These are phyloP conservation scores for Scartelaos histophorus DNA, from an alignment of 2,113 vertebrate genomes.

Conservation along the genomic window DNA sequence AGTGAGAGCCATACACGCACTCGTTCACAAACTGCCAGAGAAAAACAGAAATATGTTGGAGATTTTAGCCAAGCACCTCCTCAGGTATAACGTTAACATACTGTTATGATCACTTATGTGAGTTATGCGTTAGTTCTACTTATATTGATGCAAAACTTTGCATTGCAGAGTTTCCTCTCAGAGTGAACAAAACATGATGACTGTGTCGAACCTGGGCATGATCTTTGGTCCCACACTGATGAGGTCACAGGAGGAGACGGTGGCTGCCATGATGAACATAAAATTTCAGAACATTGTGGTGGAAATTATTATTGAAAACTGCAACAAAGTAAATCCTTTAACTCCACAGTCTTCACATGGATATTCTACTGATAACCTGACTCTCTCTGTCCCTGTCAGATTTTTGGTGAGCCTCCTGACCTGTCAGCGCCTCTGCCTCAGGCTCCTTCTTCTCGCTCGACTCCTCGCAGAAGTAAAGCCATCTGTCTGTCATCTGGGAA, in stretches of 20 bases:
- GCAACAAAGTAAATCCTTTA: constrained; percentile 82
- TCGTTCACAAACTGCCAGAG: constrained; percentile 93
- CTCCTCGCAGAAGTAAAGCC: constrained; percentile 86
- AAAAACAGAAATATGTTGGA: constrained; percentile 96
- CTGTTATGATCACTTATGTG: background rate
- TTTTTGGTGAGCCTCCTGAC: constrained; percentile 91
- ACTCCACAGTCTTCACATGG: background rate
- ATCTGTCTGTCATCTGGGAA: constrained; percentile 94
- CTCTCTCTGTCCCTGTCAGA: constrained; percentile 71
- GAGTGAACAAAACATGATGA: constrained; percentile 96
- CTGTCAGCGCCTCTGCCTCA: constrained; percentile 89
- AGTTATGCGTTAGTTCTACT: background rate
- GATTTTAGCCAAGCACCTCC: constrained; percentile 90
- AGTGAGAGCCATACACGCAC: constrained; percentile 91
- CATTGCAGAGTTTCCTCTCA: constrained; percentile 89
- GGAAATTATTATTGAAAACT: constrained; percentile 97
- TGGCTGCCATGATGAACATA: constrained; percentile 99
- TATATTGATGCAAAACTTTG: too few species aligned
- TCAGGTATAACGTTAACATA: constrained; percentile 77
- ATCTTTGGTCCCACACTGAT: constrained; percentile 97
- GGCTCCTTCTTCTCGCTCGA: constrained; percentile 83
- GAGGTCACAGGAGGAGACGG: constrained; percentile 96
- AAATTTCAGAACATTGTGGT: constrained; percentile 99
- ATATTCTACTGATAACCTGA: background rate
- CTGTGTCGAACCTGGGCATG: constrained; percentile 95